A percentile compares a stretch with the other conserved stretches of the same genome.
phyloP scores from a whole-genome alignment of 2,797 vertebrate genomes.

The Microtus agrestis region DNA sequence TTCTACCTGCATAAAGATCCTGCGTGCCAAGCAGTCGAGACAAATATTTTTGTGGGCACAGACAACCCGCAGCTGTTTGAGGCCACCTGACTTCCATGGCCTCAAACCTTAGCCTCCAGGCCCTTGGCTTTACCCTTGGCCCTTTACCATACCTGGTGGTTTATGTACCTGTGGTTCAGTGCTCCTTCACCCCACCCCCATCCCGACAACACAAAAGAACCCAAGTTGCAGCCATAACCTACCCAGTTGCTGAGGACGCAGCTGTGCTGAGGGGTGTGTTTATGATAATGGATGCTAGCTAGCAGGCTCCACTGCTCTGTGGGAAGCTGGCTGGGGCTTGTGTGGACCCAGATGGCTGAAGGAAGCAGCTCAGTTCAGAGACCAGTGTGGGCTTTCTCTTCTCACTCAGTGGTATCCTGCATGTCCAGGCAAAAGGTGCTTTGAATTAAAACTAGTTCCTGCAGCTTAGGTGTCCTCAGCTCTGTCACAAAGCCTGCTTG shows the following conservation, averaged over 20 bases:
- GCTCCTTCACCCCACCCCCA: background rate
- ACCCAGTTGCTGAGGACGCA: background rate
- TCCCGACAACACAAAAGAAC: background rate
- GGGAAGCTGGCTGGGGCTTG: background rate
- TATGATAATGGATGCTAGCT: accelerated
- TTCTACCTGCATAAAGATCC: background rate
- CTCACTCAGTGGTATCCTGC: background rate
- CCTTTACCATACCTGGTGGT: accelerated
- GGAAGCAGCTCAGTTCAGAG: background rate
- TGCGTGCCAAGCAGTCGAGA: background rate
- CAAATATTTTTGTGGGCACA: accelerated
- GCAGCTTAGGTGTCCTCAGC: background rate
- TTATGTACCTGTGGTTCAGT: background rate
- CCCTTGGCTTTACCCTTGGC: background rate
- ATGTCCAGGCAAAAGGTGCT: background rate
- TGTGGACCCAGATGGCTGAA: accelerated
- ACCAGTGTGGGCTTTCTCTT: background rate
- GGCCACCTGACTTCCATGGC: no score
- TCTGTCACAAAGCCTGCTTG: background rate
- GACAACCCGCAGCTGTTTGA: background rate
- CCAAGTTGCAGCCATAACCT: accelerated
- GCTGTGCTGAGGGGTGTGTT: accelerated
- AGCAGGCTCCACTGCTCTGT: background rate
- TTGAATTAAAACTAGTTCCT: background rate
- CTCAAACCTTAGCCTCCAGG: accelerated